These are phyloP conservation scores for Gryllus bimaculatus DNA, from an alignment of 1,140 invertebrate genomes.

Conservation along the genomic window DNA sequence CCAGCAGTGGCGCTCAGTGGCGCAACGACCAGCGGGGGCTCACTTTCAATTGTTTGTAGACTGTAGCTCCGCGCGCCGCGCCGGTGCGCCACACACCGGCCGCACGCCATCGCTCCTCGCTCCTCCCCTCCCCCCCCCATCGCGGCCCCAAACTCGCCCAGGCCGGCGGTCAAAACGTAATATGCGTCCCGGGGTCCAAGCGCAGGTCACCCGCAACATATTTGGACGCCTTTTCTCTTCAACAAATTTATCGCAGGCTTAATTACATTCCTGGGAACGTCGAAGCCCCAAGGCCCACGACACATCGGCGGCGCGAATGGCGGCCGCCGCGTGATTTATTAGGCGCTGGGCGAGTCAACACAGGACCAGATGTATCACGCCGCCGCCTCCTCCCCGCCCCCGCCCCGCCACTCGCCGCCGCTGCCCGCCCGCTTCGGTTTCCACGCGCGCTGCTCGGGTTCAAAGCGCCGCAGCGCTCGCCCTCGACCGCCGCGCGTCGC, in stretches of 20 bases:
- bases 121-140: too few species aligned
- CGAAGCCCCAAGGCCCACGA: neutral
- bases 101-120: neutral
- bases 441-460: neutral
- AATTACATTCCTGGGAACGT: slow-evolving; percentile 8
- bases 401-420: too few species aligned
- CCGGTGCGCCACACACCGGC: too few species aligned
- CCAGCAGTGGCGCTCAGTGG: neutral
- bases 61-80: neutral
- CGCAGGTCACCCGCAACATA: slow-evolving; percentile 7
- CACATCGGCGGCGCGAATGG: neutral
- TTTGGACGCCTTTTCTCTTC: slow-evolving; percentile 15
- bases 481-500: too few species aligned
- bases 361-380: neutral
- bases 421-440: neutral
- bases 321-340: neutral
- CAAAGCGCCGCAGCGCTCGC: neutral
- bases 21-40: too few species aligned
- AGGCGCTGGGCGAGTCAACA: slow-evolving; percentile 2
- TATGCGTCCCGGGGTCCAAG: neutral
- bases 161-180: neutral
- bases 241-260: slow-evolving; percentile 12
- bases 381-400: neutral
- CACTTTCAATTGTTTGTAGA: neutral
- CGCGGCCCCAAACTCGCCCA: neutral